A percentile compares a stretch with the other conserved stretches of the same genome.
These are phyloP conservation scores for Dynastes grantii DNA, from an alignment of 2,888 invertebrate species.

Conservation along the genomic window DNA sequence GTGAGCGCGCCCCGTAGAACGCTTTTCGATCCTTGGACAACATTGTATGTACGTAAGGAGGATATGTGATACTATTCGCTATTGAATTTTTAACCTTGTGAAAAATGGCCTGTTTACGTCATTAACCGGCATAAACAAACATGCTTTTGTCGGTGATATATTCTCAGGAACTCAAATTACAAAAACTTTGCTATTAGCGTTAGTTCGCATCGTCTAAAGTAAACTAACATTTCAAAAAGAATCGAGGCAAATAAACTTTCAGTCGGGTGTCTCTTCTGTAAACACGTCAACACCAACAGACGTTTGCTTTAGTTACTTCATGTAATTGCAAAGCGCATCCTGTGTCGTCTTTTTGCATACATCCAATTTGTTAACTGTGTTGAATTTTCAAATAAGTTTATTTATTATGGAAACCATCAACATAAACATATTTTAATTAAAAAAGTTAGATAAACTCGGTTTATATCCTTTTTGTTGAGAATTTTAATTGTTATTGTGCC, in stretches of 20 bases:
- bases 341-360: background rate
- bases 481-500: too few species aligned
- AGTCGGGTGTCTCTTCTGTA: background rate
- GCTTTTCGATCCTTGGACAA: slow-evolving; percentile 39
- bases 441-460: background rate
- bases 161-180: slow-evolving; percentile 17
- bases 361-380: background rate
- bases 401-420: background rate
- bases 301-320: background rate
- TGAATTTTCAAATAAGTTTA: too few species aligned
- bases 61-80: slow-evolving; percentile 21
- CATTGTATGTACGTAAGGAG: slow-evolving; percentile 21
- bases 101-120: slow-evolving; percentile 21
- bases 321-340: too few species aligned
- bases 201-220: slow-evolving; percentile 21
- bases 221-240: slow-evolving; percentile 19
- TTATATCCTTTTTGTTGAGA: too few species aligned
- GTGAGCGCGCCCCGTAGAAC: slow-evolving; percentile 21
- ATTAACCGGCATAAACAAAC: slow-evolving; percentile 28
- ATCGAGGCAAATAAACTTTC: slow-evolving; percentile 12
- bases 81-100: slow-evolving; percentile 18
- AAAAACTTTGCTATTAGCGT: background rate
- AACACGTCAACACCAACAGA: background rate
- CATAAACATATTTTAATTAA: background rate
- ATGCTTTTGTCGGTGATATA: slow-evolving; percentile 31